Percentiles rank a stretch among this genome's conserved stretches.
Conservation (phyloP, 2,797 vertebrate species). For the Gephyroberyx darwinii region DNA sequence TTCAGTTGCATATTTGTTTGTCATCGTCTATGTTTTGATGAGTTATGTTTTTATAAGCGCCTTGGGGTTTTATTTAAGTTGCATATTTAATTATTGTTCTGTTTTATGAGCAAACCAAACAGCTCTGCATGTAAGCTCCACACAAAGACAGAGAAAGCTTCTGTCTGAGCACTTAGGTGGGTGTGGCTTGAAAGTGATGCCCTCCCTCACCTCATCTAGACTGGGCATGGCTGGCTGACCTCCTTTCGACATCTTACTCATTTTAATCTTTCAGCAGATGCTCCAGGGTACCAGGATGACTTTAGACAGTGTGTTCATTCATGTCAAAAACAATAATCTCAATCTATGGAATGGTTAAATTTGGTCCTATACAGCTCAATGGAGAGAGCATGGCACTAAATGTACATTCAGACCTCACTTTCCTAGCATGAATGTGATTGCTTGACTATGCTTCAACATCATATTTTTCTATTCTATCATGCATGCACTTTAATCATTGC, state of each 20-base stretch:
- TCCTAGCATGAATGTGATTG: too few species aligned
- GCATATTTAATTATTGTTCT: background rate
- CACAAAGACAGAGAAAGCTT: background rate
- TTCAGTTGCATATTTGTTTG: too few species aligned
- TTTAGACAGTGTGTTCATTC: slow-evolving; percentile 35
- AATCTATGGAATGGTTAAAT: background rate
- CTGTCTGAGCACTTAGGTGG: background rate
- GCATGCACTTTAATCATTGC: too few species aligned
- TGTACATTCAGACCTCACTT: background rate
- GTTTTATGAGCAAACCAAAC: too few species aligned
- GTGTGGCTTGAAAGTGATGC: background rate
- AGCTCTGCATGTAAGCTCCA: too few species aligned
- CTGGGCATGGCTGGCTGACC: slow-evolving; percentile 36
- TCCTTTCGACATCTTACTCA: slow-evolving; percentile 48
- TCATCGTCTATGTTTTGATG: too few species aligned
- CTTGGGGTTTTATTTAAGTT: background rate
- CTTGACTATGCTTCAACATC: background rate
- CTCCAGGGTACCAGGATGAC: slow-evolving; percentile 7
- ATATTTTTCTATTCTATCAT: too few species aligned
- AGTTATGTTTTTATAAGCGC: background rate
- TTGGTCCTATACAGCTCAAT: too few species aligned
- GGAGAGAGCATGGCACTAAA: background rate
- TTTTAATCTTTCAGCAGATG: slow-evolving; percentile 52
- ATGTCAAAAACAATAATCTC: slow-evolving; percentile 30
- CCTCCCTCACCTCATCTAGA: background rate